Conservation (phyloP, 2,888 invertebrate species). For the Apamea sordens region DNA sequence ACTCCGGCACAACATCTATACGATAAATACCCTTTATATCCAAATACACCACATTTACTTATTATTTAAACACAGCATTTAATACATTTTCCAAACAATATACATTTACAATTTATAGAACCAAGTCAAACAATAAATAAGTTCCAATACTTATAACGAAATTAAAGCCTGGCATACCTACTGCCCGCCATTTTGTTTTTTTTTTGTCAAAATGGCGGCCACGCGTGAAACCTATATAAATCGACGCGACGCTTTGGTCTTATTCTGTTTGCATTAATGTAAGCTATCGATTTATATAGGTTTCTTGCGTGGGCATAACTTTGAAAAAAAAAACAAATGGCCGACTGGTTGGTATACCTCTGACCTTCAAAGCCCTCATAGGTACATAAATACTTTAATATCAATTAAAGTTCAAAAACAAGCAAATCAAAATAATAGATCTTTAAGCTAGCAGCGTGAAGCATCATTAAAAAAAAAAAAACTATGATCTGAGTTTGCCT, state of each 20-base stretch:
- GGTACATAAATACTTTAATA: neutral
- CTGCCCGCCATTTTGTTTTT: neutral
- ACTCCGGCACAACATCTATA: constrained; percentile 63
- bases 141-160: neutral
- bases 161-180: neutral
- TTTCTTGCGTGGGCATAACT: too few relatives aligned
- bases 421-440: neutral
- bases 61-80: constrained; percentile 47
- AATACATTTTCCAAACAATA: constrained; percentile 38
- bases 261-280: neutral
- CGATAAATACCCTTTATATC: constrained; percentile 74
- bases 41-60: constrained; percentile 64
- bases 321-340: too few relatives aligned
- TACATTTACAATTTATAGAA: constrained; percentile 1
- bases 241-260: neutral
- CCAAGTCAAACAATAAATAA: neutral
- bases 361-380: too few relatives aligned
- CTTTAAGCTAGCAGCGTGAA: neutral
- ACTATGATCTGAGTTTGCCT: neutral
- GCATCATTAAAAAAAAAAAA: neutral
- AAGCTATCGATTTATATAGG: too few relatives aligned
- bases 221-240: neutral
- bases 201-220: neutral
- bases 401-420: neutral
- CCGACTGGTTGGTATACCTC: too few relatives aligned